Evolutionary conservation across 2,888 invertebrate genomes (phyloP).

Genomic region (Stenodera caucasica): DNA sequence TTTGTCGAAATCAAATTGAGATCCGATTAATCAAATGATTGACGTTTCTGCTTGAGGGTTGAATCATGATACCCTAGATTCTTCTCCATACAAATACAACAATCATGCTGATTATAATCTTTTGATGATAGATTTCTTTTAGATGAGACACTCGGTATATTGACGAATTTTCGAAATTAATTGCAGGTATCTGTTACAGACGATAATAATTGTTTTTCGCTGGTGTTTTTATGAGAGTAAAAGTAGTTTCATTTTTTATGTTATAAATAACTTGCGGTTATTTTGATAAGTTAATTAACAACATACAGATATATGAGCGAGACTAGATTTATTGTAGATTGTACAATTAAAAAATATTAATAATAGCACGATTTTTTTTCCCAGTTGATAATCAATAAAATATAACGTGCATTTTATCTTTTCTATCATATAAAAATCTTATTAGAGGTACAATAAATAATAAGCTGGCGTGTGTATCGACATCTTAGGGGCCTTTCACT

Average conservation of each 20-base stretch:
- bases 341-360: background rate
- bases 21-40: too few species aligned
- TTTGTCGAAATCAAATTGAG: too few species aligned
- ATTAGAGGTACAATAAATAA: background rate
- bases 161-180: background rate
- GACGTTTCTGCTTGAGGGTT: too few species aligned
- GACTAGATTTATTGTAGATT: background rate
- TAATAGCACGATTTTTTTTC: background rate
- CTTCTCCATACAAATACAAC: too few species aligned
- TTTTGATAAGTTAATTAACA: slow-evolving; percentile 6
- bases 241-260: background rate
- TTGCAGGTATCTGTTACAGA: background rate
- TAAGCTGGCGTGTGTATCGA: background rate
- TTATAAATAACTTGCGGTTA: background rate
- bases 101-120: too few species aligned
- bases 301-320: background rate
- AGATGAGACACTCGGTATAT: too few species aligned
- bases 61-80: too few species aligned
- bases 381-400: background rate
- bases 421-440: background rate
- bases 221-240: background rate
- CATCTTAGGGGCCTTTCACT: slow-evolving; percentile 7
- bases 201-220: background rate
- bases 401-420: background rate
- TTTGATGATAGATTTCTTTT: too few species aligned